Base-by-base conservation (phyloP, 2,113 vertebrate species). In the Todiramphus saurophagus region DNA sequence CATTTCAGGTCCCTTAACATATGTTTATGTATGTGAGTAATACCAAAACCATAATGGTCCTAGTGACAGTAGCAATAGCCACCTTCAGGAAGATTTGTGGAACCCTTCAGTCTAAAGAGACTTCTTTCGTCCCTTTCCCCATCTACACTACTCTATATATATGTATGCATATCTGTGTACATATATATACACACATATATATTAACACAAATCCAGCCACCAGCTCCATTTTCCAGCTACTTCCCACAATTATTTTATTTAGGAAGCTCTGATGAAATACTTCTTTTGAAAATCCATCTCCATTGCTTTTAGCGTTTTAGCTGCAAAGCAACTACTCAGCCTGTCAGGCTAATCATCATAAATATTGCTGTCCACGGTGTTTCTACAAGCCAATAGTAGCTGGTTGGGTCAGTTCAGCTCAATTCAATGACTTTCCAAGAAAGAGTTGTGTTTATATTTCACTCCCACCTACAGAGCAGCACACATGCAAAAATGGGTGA, bases 281-380 rank as follows among this genome's bases (percentile, higher is more conserved):
- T 46, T 68, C 73, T 91, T 89, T 82, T 90, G 66, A 94, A 96
- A 94, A 77, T 28, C 63, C 55, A 93, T 23, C 59, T 87, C 70
- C 46, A 37, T 27, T 87, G 55, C 90, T 93, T 92, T 94, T 95
- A 94, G 66, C 93, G 85, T 95, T 96, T 95, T 91, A 93, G 77
- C 70, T 90, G 76, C 79, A 93, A 73, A 91, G 64, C 63, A 91
- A 92, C 93, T 93, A 92, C 60, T 96, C 74, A 89, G 78, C 59
- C 43, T 94, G 92, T 90, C 96, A 96, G 60, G 39, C 21, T 91
- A 96, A 93, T 87, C 86, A 93, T 88, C 44, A 59, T 94, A 95
- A 93, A 96, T 93, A 95, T 48, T 94, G 84, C 81, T 90, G 79
- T 85, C 86, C 87, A 75, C 0, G 3, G 59, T 81, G 68, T 92